These are phyloP conservation scores for Brachirus orientalis DNA, from an alignment of 2,113 vertebrate genomes.

Conservation along the genomic window DNA sequence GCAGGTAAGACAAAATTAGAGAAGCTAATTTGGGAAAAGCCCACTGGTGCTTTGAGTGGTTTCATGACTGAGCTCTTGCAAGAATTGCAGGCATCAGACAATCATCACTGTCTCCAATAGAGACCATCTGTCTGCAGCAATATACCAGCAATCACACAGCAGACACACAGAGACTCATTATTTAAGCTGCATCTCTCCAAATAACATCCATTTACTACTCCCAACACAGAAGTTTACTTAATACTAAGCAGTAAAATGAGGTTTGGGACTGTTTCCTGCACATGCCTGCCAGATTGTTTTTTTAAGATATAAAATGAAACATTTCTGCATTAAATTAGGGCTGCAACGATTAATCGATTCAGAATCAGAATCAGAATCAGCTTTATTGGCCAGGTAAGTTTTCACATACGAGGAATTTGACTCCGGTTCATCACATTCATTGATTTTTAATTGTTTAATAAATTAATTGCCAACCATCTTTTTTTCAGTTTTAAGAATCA, in stretches of 20 bases:
- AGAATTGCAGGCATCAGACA: slow-evolving; percentile 7
- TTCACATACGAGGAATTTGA: too few relatives aligned
- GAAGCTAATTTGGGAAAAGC: slow-evolving; percentile 34
- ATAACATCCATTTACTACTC: neutral
- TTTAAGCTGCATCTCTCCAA: neutral
- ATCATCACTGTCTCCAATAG: neutral
- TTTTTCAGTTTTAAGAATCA: too few relatives aligned
- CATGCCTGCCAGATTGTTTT: too few relatives aligned
- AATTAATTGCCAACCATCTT: too few relatives aligned
- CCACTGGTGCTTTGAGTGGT: neutral
- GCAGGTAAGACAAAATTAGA: slow-evolving; percentile 7
- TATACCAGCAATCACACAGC: neutral
- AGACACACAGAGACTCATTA: neutral
- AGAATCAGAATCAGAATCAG: too few relatives aligned
- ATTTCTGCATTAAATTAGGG: too few relatives aligned
- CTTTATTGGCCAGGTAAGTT: too few relatives aligned
- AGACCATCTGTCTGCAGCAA: neutral
- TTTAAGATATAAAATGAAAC: too few relatives aligned
- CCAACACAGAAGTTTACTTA: neutral
- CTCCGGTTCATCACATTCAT: too few relatives aligned
- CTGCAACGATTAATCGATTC: too few relatives aligned
- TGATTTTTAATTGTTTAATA: too few relatives aligned
- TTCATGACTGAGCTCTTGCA: neutral
- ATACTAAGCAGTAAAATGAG: neutral
- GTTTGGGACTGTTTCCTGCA: neutral